Base-by-base conservation (phyloP, 2,113 vertebrate genomes). In the Platichthys stellatus region DNA sequence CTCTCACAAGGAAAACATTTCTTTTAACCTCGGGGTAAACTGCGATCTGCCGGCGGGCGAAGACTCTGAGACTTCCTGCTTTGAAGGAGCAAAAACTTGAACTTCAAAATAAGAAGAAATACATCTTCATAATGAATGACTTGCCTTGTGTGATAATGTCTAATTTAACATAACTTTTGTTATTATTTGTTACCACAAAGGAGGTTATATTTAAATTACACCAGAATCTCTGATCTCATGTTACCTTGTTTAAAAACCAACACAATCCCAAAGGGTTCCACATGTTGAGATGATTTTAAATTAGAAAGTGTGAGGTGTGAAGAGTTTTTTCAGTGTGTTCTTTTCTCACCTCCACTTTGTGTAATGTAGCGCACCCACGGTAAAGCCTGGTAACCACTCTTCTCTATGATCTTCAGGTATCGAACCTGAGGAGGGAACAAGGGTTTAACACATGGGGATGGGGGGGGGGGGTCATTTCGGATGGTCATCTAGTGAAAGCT, bases 311-410 rank as follows among this genome's bases (percentile, higher is more conserved):
- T 31, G 17, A n/a, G 17, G 62, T 28, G 38, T 43, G 11, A 10
- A 9, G 18, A 72, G 4, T 13, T 28, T 54, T 54, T 26, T 26
- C 1, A 26, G n/a, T 47, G 63, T 64, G 12, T 84, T 54, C 20
- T 79, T 31, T 51, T 66, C 91, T 94, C 76, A 95, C 95, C 95
- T 93, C 95, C 95, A 73, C 94, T 96, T 78, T 95, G 95, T 56
- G 95, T 96, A 81, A 96, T 95, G 83, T 96, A 96, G 63, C 95
- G 93, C 51, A 96, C 95, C 95, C 95, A 96, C 1, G 95, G 95
- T 78, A 96, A 86, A 0, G 95, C 95, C 72, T 95, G 93, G 84
- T 96, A 96, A 38, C 95, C 95, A 38, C 94, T 96, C 91, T 95
- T 96, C 88, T 95, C 95, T 61, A 96, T 95, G 81, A 96, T 96